Conservation (phyloP, 1,140 invertebrate genomes). For the Orchesella cincta region DNA sequence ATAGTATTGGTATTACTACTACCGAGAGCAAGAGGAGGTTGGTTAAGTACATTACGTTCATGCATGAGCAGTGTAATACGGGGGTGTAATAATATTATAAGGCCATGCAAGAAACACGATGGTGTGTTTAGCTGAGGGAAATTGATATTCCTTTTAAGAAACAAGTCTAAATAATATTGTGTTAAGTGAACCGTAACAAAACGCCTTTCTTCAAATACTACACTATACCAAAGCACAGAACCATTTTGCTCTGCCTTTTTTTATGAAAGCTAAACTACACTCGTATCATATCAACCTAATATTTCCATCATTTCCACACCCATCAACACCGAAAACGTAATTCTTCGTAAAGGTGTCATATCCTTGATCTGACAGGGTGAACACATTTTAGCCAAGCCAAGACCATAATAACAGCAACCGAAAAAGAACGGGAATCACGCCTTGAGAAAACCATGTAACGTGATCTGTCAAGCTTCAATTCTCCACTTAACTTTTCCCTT, state of each 20-base stretch:
- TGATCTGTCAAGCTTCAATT: conserved; percentile 15
- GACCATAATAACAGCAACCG: neutral
- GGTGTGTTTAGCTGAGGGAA: too few species aligned
- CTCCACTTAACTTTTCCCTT: neutral
- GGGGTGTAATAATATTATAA: too few species aligned
- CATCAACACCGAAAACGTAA: neutral
- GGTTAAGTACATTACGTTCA: too few species aligned
- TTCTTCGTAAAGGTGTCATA: neutral
- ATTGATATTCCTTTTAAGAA: conserved; percentile 7
- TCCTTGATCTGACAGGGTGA: neutral
- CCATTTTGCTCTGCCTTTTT: neutral
- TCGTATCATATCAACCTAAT: too few species aligned
- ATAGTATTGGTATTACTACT: neutral
- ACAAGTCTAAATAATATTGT: neutral
- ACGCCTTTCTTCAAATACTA: neutral
- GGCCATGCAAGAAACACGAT: too few species aligned
- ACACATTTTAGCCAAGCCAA: conserved; percentile 5
- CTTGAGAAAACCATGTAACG: conserved; percentile 13
- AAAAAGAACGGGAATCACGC: conserved; percentile 14
- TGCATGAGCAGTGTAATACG: too few species aligned
- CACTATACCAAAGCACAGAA: too few species aligned
- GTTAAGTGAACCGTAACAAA: conserved; percentile 6
- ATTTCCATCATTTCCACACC: conserved; percentile 20
- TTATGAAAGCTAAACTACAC: too few species aligned
- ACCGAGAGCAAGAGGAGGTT: too few species aligned